phyloP scores from a whole-genome alignment of 2,113 vertebrate species.

The Tichodroma muraria region DNA sequence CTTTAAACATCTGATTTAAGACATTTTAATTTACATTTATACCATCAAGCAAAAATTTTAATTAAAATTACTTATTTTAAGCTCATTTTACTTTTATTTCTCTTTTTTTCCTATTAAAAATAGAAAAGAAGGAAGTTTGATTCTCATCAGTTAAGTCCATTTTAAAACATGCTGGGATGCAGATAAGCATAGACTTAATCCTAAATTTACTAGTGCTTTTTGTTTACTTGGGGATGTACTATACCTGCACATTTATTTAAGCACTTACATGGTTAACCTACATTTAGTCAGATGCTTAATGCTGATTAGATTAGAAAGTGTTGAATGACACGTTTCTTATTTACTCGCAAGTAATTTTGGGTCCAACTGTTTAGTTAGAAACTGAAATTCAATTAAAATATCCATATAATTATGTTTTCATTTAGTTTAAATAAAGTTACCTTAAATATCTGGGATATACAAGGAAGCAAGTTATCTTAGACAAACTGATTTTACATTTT shows the following conservation, averaged over 20 bases:
- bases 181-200: background rate
- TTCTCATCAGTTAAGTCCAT: background rate
- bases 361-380: background rate
- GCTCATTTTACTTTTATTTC: background rate
- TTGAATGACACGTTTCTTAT: background rate
- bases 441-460: background rate
- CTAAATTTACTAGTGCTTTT: background rate
- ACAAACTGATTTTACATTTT: background rate
- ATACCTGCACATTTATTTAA: background rate
- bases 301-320: background rate
- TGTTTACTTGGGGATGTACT: background rate
- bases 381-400: background rate
- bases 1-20: background rate
- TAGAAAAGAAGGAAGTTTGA: background rate
- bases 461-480: background rate
- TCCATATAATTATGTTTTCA: background rate
- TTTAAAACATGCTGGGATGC: background rate
- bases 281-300: background rate
- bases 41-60: background rate
- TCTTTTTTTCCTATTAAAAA: background rate
- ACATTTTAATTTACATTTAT: background rate
- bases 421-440: background rate
- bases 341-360: background rate
- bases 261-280: background rate
- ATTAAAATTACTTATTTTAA: background rate